Evolutionary conservation across 2,888 invertebrate species (phyloP), one percentile per base, ranked within the genome.

Genomic region (Cetonia aurata): DNA sequence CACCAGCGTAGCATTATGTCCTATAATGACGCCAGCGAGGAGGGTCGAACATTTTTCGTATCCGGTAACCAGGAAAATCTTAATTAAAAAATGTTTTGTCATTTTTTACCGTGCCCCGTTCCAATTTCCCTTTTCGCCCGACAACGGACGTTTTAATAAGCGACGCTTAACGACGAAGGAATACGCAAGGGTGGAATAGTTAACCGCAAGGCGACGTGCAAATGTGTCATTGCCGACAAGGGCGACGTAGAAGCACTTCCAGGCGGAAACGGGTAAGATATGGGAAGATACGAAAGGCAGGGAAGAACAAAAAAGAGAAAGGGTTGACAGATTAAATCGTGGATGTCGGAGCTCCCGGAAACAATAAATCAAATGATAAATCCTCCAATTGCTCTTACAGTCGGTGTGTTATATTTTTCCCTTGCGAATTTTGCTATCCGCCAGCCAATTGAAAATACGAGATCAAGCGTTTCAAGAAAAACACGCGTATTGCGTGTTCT

Each of bases 351-450:
- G 72, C 72, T 73, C 75, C 72, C 75, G 76, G 74, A 75, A 77
- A 77, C 75, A 77, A 78, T 78, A 77, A 77, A 78, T 78, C 78
- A 78, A 77, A 72, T 71, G 75, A 75, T 74, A 76, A 77, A 77
- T 74, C 77, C 75, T 71, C 67, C 57, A 57, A 57, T 57, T 57
- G 57, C 57, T 57, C 42, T n/a, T 33, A 65, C 72, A 55, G 69
- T 59, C 44, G 44, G 12, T 57, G 57, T 19, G 42, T 53, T 67
- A 66, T 57, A 56, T 60, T 68, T 44, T 56, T 6, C 13, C 57
- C 66, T 56, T 65, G 69, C 46, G 52, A 52, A 25, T 37, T 37
- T 37, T 37, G 10, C 10, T 37, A 3, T 1, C 1, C 37, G 37
- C 37, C 37, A 37, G 10, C 37, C 37, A 37, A 37, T 37, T 9